Base-by-base conservation (phyloP, 2,113 vertebrate species). In the Pelmatolapia mariae region DNA sequence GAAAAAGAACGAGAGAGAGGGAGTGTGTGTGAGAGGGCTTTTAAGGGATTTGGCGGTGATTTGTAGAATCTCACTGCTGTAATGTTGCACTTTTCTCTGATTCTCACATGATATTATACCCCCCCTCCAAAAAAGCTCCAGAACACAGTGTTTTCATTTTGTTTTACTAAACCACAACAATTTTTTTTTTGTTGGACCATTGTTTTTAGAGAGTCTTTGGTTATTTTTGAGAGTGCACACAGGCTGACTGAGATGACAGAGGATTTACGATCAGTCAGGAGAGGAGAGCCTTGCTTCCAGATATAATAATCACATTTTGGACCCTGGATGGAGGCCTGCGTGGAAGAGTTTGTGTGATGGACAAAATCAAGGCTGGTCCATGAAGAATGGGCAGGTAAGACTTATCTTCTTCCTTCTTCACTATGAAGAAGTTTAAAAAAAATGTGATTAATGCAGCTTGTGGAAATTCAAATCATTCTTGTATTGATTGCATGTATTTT, bases 21-120 rank as follows among this genome's bases (percentile, higher is more conserved):
- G 19, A 38, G 7, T 13, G 33, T 22, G 6, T 45, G 87, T 36
- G 92, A 78, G 89, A 59, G 95, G 84, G 96, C 95, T 97, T 97
- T 97, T 97, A 97, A 97, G 93, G 96, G 96, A 97, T 96, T 97
- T 97, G 95, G 76, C 93, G 93, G 94, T 95, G 95, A 96, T 97
- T 96, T 96, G 93, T 92, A 93, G 94, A 95, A 93, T 96, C 94
- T 94, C 93, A 88, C 94, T 93, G 94, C 91, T 88, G 90, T 94
- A 91, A 94, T 94, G 94, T 95, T 93, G 86, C 33, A 56, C 91
- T 92, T 94, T 94, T 95, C 89, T 89, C 82, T 84, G 33, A 63
- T 87, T 93, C 87, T 91, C 89, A 80, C 80, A 93, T 88, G 88
- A 91, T 79, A 89, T 81, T n/a, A 11, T 19, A 73, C 10, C 26